Conservation (phyloP, 1,140 invertebrate species). For the Lordiphosa stackelbergi region DNA sequence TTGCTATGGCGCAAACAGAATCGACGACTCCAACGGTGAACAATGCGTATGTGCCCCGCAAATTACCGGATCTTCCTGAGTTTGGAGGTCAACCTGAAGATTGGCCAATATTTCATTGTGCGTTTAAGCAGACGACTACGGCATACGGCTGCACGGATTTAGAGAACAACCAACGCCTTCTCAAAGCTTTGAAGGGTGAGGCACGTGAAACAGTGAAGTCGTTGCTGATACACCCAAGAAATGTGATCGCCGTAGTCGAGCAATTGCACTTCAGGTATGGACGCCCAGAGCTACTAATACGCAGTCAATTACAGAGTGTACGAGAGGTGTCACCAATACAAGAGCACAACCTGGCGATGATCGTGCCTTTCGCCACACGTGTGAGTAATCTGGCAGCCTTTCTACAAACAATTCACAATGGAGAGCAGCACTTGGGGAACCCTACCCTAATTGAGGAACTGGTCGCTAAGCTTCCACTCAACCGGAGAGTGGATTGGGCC, state of each 20-base stretch:
- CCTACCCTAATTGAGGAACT: too few species aligned
- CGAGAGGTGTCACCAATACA: conserved; percentile 8
- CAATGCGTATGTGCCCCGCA: conserved; percentile 2
- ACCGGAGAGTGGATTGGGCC: conserved; percentile 3
- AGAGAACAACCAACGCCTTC: conserved; percentile 3
- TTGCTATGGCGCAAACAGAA: neutral
- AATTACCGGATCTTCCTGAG: conserved; percentile 5
- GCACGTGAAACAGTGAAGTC: conserved; percentile 5
- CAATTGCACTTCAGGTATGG: too few species aligned
- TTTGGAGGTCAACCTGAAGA: conserved; percentile 11
- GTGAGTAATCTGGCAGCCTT: too few species aligned
- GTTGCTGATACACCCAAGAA: conserved; percentile 2
- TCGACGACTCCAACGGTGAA: too few species aligned
- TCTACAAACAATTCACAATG: too few species aligned
- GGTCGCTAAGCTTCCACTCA: too few species aligned
- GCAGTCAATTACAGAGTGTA: neutral
- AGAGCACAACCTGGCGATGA: conserved; percentile 7
- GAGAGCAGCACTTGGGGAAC: too few species aligned
- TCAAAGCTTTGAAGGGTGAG: conserved; percentile 9
- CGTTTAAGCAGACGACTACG: neutral
- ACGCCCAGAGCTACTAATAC: too few species aligned
- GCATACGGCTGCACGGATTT: neutral
- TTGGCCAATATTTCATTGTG: conserved; percentile 9
- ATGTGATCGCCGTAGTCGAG: too few species aligned
- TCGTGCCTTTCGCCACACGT: too few species aligned